phyloP scores from a whole-genome alignment of 1,140 invertebrate genomes.

The Aethina tumida region DNA sequence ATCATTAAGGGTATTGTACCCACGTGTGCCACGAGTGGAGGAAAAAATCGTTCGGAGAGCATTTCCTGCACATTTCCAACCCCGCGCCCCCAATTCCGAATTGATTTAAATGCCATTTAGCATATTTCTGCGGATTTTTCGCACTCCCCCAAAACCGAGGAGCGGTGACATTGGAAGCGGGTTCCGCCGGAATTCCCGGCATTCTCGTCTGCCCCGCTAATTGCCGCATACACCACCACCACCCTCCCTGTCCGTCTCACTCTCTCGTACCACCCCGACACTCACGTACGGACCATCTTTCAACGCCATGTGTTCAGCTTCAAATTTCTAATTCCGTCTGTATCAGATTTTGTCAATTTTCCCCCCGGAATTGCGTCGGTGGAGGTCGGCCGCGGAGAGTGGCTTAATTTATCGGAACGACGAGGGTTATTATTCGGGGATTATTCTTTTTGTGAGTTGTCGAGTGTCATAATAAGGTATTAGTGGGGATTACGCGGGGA shows the following conservation, averaged over 20 bases:
- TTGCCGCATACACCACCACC: no score
- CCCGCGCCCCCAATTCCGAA: neutral
- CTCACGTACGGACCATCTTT: neutral
- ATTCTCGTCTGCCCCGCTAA: slow-evolving; percentile 21
- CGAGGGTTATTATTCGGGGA: no score
- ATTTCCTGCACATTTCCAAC: slow-evolving; percentile 3
- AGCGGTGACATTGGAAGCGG: slow-evolving; percentile 12
- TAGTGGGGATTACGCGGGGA: no score
- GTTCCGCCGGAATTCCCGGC: slow-evolving; percentile 21
- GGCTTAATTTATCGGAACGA: no score
- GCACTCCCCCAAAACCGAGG: neutral
- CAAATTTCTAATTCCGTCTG: slow-evolving; percentile 8
- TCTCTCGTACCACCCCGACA: neutral
- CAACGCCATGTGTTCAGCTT: slow-evolving; percentile 6
- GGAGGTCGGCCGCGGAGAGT: no score
- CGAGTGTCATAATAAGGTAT: no score
- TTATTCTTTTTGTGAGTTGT: no score
- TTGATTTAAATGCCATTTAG: neutral
- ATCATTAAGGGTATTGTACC: no score
- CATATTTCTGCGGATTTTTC: neutral
- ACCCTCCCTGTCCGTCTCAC: neutral
- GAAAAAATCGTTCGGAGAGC: slow-evolving; percentile 1
- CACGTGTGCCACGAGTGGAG: no score
- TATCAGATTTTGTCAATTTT: slow-evolving; percentile 1
- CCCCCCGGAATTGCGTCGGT: no score